Evolutionary conservation across 2,797 vertebrate genomes (phyloP), one percentile per base, ranked within the genome.

Genomic region (Platalea minor): DNA sequence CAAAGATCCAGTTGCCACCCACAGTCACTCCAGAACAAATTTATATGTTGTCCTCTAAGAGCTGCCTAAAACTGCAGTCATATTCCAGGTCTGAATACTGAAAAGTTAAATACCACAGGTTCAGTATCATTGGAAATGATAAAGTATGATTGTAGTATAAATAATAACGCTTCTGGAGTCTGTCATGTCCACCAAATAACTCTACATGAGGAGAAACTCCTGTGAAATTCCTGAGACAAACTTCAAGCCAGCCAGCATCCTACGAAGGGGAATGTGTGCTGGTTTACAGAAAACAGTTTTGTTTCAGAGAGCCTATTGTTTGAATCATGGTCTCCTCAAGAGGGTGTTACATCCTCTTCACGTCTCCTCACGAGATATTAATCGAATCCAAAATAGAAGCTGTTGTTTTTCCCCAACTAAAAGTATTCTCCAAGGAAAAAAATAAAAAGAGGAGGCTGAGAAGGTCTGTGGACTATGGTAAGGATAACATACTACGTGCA

Each of bases 201-300:
- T 48, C 35, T 35, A 6, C 24, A 7, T 5, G 28, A 56, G 41
- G 10, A 87, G 46, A 83, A 82, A 46, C 5, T 77, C 23, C 35
- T 69, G 11, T 17, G 15, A 92, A 89, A 75, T 57, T 7, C 7
- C 17, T 3, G 7, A 87, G 26, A 61, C 35, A 73, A 85, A 37
- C 26, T 80, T 67, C 60, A 89, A 63, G 67, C 21, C n/a, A 63
- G 17, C 4, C 37, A 85, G 13, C 13, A 41, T 53, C 11, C 39
- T 48, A 20, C 0, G 0, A 81, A 80, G 31, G 11, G 12, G 8
- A 59, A 39, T 0, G 4, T 26, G 15, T 26, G 7, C 18, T 59
- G 43, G 4, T 33, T 91, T 67, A 11, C 33, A 65, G 73, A 64
- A 84, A 53, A 9, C 15, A 50, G 24, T 48, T 94, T 73, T 89